Base-by-base conservation (phyloP, 1,140 invertebrate genomes). In the Penaeus chinensis region DNA sequence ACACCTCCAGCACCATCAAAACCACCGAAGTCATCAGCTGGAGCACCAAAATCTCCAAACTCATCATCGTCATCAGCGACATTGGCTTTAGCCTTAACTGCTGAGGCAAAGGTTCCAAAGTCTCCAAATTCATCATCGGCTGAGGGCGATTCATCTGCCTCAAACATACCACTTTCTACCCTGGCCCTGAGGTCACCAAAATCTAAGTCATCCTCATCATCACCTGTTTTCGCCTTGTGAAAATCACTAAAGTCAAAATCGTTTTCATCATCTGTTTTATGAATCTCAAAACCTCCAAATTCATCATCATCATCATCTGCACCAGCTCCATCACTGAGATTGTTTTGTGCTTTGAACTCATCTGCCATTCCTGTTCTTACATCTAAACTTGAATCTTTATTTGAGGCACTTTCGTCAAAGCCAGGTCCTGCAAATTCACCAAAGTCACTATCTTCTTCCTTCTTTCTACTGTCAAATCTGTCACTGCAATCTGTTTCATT, bases 231-330 rank as follows among this genome's bases (percentile, higher is more conserved):
- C 13, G 77, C 65, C 42, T 80, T 76, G 82, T 54, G 27, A 87
- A 87, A 87, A 77, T 87, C 80, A 60, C 86, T 81, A 83, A 87
- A 87, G 20, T 87, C 86, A 83, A 63, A 80, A 87, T 82, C 78
- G 60, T 86, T 69, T 24, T 78, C 54, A 87, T 76, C 65, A 20
- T 80, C 61, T 11, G 27, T 32, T 20, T 24, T 63, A 7, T 24
- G 47, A 19, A 86, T 71, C 74, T 32, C 62, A 27, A 60, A 79
- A 82, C n/a, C 74, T 47, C 32, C 74, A 24, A 78, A 85, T 42
- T 42, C 37, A 8, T 76, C 60, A 54, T 42, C 60, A 19, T 24
- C 54, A 66, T 32, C 62, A 24, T 85, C 62, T 79, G 63, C 76
- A 18, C 82, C 79, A 82, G 76, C 27, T 80, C 63, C 22, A 3